Percentiles rank a stretch among this genome's conserved stretches.
Evolutionary conservation across 2,113 vertebrate species (phyloP).

Genomic region (Dicrurus megarhynchus): DNA sequence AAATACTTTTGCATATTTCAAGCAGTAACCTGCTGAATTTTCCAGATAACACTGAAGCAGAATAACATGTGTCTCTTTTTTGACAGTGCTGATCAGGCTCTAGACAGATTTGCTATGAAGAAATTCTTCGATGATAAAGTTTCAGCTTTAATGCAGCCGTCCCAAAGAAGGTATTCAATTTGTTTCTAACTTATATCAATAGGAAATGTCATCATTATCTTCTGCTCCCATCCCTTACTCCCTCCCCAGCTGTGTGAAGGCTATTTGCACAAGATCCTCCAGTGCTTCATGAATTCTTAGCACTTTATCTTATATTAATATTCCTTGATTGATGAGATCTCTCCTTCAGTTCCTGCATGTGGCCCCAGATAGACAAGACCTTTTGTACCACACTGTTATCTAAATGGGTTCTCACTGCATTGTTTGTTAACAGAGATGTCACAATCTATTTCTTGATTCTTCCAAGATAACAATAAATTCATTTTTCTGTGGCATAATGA

Average conservation of each 20-base stretch:
- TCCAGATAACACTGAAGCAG: neutral
- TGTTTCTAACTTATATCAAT: neutral
- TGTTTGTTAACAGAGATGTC: neutral
- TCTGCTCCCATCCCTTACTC: neutral
- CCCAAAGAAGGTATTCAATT: slow-evolving; percentile 88
- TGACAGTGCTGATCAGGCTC: slow-evolving; percentile 92
- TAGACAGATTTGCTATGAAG: slow-evolving; percentile 98
- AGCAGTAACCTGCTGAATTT: neutral
- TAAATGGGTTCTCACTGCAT: neutral
- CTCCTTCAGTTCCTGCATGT: neutral
- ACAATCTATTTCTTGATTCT: neutral
- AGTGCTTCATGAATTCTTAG: neutral
- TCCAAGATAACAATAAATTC: neutral
- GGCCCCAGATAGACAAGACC: neutral
- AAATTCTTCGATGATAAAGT: slow-evolving; percentile 98
- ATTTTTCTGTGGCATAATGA: neutral
- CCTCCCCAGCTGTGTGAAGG: neutral
- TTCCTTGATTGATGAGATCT: neutral
- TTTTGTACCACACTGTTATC: neutral
- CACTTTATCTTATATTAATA: neutral
- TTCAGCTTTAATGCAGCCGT: slow-evolving; percentile 92
- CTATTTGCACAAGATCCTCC: neutral
- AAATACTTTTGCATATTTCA: neutral
- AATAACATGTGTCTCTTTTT: neutral
- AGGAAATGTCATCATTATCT: neutral